Percentiles rank a stretch among this genome's conserved stretches.
Evolutionary conservation across 1,140 invertebrate species (phyloP).

Genomic region (Tetragonula clypearis): DNA sequence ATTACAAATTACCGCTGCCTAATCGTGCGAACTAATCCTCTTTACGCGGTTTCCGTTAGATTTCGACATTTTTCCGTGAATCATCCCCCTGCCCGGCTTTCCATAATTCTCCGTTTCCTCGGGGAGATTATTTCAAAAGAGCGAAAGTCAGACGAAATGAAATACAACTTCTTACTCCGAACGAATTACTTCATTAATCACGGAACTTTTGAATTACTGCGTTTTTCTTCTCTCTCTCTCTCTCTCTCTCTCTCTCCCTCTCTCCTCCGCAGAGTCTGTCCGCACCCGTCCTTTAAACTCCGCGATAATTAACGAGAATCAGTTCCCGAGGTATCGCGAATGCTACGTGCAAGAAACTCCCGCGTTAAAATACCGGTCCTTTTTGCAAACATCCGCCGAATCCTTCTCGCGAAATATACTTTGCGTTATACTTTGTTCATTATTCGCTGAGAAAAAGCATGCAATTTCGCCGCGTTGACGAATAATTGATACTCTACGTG

Average conservation of each 20-base stretch:
- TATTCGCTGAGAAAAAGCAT: too few species aligned
- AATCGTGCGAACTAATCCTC: neutral
- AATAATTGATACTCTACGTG: too few species aligned
- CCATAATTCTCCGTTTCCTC: conserved; percentile 11
- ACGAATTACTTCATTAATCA: conserved; percentile 49
- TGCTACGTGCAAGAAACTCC: neutral
- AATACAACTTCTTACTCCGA: conserved; percentile 48
- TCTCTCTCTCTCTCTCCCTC: neutral
- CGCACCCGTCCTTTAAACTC: conserved; percentile 13
- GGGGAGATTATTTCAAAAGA: conserved; percentile 30
- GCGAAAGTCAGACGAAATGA: conserved; percentile 30
- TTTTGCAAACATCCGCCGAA: neutral
- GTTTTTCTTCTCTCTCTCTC: too few species aligned
- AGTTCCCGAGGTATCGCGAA: neutral
- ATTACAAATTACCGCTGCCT: neutral
- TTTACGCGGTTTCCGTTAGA: neutral
- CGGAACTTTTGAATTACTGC: conserved; percentile 28
- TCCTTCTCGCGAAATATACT: neutral
- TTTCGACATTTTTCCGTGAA: neutral
- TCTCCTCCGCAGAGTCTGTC: neutral
- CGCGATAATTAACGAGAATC: conserved; percentile 39
- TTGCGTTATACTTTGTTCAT: neutral
- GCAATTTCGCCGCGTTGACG: too few species aligned
- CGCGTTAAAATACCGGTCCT: neutral
- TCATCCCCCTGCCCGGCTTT: neutral